A percentile compares a stretch with the other conserved stretches of the same genome.
These are phyloP conservation scores for Lycorma delicatula DNA, from an alignment of 1,140 invertebrate genomes.

Conservation along the genomic window DNA sequence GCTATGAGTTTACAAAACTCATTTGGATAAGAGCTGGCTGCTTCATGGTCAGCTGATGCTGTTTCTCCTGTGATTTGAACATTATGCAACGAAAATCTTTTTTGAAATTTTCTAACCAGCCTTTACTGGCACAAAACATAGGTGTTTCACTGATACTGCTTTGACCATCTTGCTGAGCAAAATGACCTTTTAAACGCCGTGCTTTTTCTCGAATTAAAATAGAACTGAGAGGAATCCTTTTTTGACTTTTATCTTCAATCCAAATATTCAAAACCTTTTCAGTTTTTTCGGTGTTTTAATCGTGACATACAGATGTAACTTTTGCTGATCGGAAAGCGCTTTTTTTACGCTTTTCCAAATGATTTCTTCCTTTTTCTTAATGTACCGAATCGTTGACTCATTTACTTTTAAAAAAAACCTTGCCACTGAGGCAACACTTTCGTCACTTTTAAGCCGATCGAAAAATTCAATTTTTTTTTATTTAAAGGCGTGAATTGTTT, in stretches of 20 bases:
- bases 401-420: neutral
- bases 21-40: neutral
- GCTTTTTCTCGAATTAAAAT: neutral
- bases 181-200: neutral
- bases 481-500: neutral
- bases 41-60: neutral
- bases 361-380: slow-evolving; percentile 2
- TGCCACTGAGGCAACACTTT: slow-evolving; percentile 2
- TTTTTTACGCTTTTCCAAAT: slow-evolving; percentile 1
- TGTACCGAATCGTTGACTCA: neutral
- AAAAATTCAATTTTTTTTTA: neutral
- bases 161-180: neutral
- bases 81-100: neutral
- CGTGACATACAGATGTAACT: neutral
- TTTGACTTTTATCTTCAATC: neutral
- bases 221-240: neutral
- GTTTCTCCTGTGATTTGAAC: neutral
- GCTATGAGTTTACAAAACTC: neutral
- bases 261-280: neutral
- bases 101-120: neutral
- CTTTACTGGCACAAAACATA: neutral
- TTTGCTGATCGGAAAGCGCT: neutral
- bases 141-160: neutral
- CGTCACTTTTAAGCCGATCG: neutral
- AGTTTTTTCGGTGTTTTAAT: neutral